phyloP scores from a whole-genome alignment of 2,113 vertebrate species.

The Rhynchomys soricoides region DNA sequence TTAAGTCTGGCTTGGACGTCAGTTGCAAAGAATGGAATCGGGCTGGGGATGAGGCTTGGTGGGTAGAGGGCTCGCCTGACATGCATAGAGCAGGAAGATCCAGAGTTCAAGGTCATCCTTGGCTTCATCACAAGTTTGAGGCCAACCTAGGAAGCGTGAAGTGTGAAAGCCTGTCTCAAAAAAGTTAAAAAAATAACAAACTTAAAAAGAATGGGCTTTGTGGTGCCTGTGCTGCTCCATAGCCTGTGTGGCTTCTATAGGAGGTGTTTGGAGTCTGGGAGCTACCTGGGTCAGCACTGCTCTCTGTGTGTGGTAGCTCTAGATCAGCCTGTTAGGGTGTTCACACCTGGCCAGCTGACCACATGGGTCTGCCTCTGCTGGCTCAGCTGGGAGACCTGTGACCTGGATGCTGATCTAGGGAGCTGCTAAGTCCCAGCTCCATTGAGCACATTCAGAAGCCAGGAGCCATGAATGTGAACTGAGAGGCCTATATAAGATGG shows the following conservation, averaged over 20 bases:
- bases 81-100: not conserved
- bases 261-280: too few relatives aligned
- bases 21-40: not conserved
- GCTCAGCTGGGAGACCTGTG: not conserved
- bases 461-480: not conserved
- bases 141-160: not conserved
- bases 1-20: not conserved
- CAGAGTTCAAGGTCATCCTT: not conserved
- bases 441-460: not conserved
- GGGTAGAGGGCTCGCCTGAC: not conserved
- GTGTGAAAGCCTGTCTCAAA: not conserved
- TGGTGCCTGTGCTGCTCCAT: too few relatives aligned
- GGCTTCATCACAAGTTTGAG: not conserved
- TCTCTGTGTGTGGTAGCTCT: accelerated
- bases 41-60: not conserved
- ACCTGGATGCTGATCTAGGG: not conserved
- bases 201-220: not conserved
- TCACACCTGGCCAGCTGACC: not conserved
- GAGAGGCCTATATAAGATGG: not conserved
- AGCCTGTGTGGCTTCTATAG: not conserved
- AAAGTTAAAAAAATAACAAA: not conserved
- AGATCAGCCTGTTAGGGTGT: not conserved
- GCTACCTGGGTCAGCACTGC: too few relatives aligned
- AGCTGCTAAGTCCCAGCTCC: not conserved
- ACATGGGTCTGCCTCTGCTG: not conserved